These are phyloP conservation scores for Peromyscus leucopus DNA, from an alignment of 2,113 vertebrate genomes.

Conservation along the genomic window DNA sequence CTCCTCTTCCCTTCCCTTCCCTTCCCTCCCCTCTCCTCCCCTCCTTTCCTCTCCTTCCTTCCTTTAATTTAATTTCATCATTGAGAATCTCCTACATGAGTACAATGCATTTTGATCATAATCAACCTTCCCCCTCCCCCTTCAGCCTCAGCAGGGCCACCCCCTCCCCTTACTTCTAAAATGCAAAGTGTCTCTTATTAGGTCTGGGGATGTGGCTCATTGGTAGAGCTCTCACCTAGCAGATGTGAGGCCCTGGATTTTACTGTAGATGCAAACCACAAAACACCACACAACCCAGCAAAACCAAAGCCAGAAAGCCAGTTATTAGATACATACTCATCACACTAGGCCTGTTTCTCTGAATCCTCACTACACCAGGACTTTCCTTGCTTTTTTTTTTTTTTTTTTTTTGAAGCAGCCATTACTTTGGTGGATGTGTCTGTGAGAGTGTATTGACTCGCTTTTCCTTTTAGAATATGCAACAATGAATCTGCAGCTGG, in stretches of 20 bases:
- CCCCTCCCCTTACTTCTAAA: not conserved
- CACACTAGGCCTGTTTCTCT: not conserved
- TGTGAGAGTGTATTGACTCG: not conserved
- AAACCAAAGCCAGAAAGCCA: not conserved
- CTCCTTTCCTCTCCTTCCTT: fast-evolving
- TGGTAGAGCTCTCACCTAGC: not conserved
- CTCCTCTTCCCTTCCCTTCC: no score
- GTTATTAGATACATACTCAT: not conserved
- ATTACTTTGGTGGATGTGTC: not conserved
- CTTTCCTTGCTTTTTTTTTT: not conserved
- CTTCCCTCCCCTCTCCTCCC: no score
- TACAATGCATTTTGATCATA: not conserved
- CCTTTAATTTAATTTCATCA: not conserved
- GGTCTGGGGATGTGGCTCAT: not conserved
- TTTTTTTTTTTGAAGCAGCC: conserved; percentile 11
- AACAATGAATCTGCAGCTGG: not conserved
- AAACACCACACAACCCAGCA: not conserved
- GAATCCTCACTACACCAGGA: not conserved
- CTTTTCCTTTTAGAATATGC: not conserved
- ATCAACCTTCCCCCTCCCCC: not conserved
- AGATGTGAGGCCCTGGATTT: not conserved
- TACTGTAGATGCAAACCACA: not conserved
- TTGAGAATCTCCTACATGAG: not conserved
- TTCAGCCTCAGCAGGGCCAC: not conserved
- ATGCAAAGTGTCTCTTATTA: not conserved